Conservation (phyloP, 2,888 invertebrate species). For the Eucriotettix oculatus region DNA sequence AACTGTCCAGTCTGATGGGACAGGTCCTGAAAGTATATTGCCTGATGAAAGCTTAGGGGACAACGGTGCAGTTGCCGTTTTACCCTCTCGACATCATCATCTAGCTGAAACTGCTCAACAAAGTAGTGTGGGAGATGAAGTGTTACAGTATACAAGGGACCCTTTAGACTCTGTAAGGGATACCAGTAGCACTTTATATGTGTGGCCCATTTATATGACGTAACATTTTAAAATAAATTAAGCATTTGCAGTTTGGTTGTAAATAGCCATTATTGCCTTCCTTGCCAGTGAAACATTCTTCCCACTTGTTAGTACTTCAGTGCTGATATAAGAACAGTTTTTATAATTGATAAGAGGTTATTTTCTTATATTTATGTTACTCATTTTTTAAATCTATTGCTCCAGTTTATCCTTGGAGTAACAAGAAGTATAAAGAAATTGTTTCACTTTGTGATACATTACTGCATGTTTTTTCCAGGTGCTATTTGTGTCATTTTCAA, state of each 20-base stretch:
- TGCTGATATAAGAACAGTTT: not conserved
- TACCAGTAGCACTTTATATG: conserved; percentile 27
- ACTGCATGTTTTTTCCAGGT: no score
- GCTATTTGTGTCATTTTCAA: no score
- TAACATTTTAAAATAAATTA: conserved; percentile 5
- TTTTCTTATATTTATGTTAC: not conserved
- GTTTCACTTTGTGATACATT: no score
- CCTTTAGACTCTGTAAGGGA: conserved; percentile 26
- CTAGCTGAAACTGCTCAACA: conserved; percentile 10
- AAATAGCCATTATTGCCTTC: not conserved
- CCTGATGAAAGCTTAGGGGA: conserved; percentile 15
- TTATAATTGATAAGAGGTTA: not conserved
- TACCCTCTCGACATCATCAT: not conserved
- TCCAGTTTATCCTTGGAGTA: not conserved
- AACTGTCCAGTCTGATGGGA: conserved; percentile 5
- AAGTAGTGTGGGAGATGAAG: conserved; percentile 14
- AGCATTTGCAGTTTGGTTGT: not conserved
- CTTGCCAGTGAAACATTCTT: not conserved
- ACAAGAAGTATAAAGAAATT: no score
- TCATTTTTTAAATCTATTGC: not conserved
- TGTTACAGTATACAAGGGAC: conserved; percentile 19
- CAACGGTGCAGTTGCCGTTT: not conserved
- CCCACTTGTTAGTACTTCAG: not conserved
- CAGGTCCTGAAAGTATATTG: conserved; percentile 10
- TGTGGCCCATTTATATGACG: conserved; percentile 22